phyloP scores from a whole-genome alignment of 2,113 vertebrate genomes.

The Eidolon helvum region DNA sequence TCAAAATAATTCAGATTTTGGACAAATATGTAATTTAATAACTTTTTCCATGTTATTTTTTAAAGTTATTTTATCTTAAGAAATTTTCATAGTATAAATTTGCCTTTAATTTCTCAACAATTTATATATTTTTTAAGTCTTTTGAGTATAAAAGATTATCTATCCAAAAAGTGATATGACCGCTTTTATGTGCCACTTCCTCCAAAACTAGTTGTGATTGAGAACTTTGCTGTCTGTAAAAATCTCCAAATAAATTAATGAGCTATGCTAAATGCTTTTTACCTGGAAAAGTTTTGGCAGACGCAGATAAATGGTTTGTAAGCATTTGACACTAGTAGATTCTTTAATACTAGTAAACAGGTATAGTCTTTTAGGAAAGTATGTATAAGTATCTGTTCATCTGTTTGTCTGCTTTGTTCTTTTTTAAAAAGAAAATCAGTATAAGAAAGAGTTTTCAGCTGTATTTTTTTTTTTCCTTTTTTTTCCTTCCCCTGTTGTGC shows the following conservation, averaged over 20 bases:
- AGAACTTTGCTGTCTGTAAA: conserved; percentile 21
- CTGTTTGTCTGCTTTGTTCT: not conserved
- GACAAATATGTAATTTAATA: conserved; percentile 18
- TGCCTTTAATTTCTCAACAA: not conserved
- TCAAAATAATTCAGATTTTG: not conserved
- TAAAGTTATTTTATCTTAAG: not conserved
- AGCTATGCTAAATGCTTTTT: conserved; percentile 2
- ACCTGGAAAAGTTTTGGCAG: not conserved
- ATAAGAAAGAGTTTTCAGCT: not conserved
- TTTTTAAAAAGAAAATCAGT: not conserved
- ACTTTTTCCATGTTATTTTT: not conserved
- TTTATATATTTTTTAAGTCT: not conserved
- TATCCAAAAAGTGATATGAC: not conserved
- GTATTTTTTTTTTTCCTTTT: not conserved
- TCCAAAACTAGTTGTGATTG: not conserved
- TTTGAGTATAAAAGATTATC: not conserved
- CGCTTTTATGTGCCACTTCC: not conserved
- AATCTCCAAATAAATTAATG: not conserved
- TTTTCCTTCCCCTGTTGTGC: conserved; percentile 43
- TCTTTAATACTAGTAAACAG: not conserved
- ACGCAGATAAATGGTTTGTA: not conserved
- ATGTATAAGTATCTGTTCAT: not conserved
- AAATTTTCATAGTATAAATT: conserved; percentile 18
- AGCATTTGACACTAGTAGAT: not conserved
- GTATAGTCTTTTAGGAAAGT: not conserved